Percentiles rank a stretch among this genome's conserved stretches.
Conservation (phyloP, 1,140 invertebrate genomes). For the Euwallacea fornicatus region DNA sequence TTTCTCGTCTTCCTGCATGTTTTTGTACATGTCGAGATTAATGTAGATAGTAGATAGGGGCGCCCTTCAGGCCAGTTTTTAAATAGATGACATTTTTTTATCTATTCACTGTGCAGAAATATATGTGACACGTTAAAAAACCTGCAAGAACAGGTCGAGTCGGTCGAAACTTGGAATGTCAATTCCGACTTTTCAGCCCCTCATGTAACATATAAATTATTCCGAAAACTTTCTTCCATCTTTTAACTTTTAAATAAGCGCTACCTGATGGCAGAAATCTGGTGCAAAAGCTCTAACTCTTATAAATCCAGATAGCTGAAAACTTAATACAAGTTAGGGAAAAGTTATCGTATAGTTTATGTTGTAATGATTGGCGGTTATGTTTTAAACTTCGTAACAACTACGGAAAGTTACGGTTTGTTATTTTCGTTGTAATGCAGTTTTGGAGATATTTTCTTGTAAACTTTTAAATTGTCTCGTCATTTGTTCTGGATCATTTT, state of each 20-base stretch:
- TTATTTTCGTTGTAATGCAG: slow-evolving; percentile 9
- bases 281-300: slow-evolving; percentile 28
- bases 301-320: slow-evolving; percentile 33
- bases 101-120: no score
- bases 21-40: no score
- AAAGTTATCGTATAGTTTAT: slow-evolving; percentile 36
- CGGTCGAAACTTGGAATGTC: slow-evolving; percentile 8
- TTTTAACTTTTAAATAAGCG: slow-evolving; percentile 30
- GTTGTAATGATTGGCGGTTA: slow-evolving; percentile 34
- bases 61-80: no score
- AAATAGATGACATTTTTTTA: no score
- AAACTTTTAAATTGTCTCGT: slow-evolving; percentile 4
- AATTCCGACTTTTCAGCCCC: slow-evolving; percentile 6
- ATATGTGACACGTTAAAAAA: no score
- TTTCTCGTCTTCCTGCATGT: no score
- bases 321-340: slow-evolving; percentile 35
- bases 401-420: slow-evolving; percentile 10
- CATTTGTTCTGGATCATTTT: slow-evolving; percentile 4
- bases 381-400: slow-evolving; percentile 33
- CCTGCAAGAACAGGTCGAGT: no score
- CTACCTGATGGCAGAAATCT: slow-evolving; percentile 33
- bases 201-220: slow-evolving; percentile 28
- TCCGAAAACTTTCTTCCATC: slow-evolving; percentile 23
- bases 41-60: no score
- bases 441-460: slow-evolving; percentile 3